Percentiles rank a stretch among this genome's conserved stretches.
Evolutionary conservation across 2,888 invertebrate species (phyloP).

Genomic region (Drosophila helvetica): DNA sequence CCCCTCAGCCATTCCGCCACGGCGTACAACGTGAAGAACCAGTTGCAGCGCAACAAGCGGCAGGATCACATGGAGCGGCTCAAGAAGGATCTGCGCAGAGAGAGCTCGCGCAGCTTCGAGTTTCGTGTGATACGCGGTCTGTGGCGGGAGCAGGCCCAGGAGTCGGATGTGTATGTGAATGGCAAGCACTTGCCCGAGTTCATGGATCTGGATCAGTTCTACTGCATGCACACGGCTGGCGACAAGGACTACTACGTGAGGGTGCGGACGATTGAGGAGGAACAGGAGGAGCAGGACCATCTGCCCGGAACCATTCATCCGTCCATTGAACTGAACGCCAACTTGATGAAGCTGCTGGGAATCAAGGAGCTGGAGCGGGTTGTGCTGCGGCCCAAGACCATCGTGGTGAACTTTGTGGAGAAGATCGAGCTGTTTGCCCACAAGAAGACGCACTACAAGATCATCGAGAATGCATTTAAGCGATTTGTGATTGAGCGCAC

Average conservation of each 20-base stretch:
- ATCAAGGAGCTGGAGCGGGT: constrained; percentile 82
- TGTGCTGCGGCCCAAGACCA: constrained; percentile 80
- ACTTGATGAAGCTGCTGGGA: constrained; percentile 81
- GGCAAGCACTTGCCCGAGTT: constrained; percentile 81
- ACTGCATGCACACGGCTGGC: constrained; percentile 74
- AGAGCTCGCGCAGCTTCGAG: constrained; percentile 79
- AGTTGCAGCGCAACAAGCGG: constrained; percentile 72
- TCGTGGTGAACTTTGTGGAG: constrained; percentile 83
- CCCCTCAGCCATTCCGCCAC: constrained; percentile 77
- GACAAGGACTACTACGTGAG: constrained; percentile 81
- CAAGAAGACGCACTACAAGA: constrained; percentile 82
- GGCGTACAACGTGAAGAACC: constrained; percentile 70
- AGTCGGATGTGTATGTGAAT: constrained; percentile 82
- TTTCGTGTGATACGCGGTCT: constrained; percentile 82
- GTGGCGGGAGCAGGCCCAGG: constrained; percentile 81
- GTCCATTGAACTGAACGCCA: constrained; percentile 82
- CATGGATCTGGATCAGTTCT: constrained; percentile 82
- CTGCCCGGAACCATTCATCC: constrained; percentile 81
- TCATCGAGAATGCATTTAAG: constrained; percentile 83
- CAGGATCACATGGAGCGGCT: constrained; percentile 81
- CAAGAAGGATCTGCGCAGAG: constrained; percentile 79
- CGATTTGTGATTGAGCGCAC: constrained; percentile 82
- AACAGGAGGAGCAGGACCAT: constrained; percentile 67
- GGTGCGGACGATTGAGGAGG: constrained; percentile 71
- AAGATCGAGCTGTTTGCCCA: constrained; percentile 83